These are phyloP conservation scores for Eledone cirrhosa DNA, from an alignment of 2,888 invertebrate genomes.

Conservation along the genomic window DNA sequence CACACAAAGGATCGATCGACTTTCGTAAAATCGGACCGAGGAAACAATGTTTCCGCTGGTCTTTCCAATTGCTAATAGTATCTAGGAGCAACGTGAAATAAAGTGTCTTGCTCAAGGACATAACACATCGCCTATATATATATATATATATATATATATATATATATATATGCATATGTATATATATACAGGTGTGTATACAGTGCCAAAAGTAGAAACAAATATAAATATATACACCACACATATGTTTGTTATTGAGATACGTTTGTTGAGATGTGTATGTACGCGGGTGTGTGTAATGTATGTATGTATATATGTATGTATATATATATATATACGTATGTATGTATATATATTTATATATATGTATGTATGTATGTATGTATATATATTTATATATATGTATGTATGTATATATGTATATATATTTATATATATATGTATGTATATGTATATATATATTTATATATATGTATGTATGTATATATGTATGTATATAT, in stretches of 20 bases:
- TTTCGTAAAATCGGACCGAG: no score
- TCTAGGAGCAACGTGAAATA: no score
- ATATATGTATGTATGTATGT: neutral
- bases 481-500: no score
- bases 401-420: slow-evolving; percentile 1
- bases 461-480: slow-evolving; percentile 18
- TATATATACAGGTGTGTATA: no score
- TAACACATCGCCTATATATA: neutral
- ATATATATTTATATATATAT: neutral
- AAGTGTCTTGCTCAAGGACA: neutral
- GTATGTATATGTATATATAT: neutral
- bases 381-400: slow-evolving; percentile 1
- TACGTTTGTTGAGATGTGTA: neutral
- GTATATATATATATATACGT: slow-evolving; percentile 9
- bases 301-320: slow-evolving; percentile 3
- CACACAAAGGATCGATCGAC: no score
- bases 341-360: neutral
- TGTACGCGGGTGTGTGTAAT: neutral
- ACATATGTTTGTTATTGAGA: no score
- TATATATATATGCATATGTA: neutral
- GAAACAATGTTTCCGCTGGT: no score
- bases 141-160: slow-evolving; percentile 5
- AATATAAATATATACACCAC: no score
- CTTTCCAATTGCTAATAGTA: no score
- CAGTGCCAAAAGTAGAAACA: no score